These are phyloP conservation scores for Orestias chungarensis DNA, from an alignment of 2,797 vertebrate genomes.

Conservation along the genomic window DNA sequence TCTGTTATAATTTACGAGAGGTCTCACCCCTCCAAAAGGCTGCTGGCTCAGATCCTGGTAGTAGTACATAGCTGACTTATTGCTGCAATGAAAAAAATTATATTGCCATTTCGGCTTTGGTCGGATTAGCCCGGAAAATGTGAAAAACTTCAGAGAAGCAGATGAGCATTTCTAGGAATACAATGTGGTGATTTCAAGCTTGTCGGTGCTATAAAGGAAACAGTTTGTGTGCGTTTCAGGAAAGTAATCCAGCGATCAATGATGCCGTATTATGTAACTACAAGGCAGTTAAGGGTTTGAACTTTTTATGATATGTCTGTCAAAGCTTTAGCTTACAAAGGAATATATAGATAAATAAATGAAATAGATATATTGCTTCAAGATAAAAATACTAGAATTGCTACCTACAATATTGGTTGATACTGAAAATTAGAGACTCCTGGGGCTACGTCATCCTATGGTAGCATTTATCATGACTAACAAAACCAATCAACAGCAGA, in stretches of 20 bases:
- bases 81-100: conserved; percentile 39
- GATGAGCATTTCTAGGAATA: conserved; percentile 36
- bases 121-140: conserved; percentile 42
- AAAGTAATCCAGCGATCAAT: background rate
- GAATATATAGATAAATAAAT: background rate
- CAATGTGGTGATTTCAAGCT: conserved; percentile 17
- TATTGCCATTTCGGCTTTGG: conserved; percentile 39
- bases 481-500: background rate
- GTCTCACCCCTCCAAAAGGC: conserved; percentile 34
- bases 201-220: background rate
- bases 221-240: background rate
- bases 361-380: background rate
- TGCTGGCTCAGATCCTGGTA: conserved; percentile 43
- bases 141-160: conserved; percentile 24
- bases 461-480: background rate
- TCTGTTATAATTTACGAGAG: conserved; percentile 35
- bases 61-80: conserved; percentile 38
- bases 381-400: background rate
- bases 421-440: background rate
- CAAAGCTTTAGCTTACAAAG: background rate
- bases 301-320: background rate
- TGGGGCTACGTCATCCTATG: background rate
- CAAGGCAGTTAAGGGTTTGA: background rate
- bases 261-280: background rate
- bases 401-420: no score